Base-by-base conservation (phyloP, 2,888 invertebrate species). In the Blastobasis adustella region DNA sequence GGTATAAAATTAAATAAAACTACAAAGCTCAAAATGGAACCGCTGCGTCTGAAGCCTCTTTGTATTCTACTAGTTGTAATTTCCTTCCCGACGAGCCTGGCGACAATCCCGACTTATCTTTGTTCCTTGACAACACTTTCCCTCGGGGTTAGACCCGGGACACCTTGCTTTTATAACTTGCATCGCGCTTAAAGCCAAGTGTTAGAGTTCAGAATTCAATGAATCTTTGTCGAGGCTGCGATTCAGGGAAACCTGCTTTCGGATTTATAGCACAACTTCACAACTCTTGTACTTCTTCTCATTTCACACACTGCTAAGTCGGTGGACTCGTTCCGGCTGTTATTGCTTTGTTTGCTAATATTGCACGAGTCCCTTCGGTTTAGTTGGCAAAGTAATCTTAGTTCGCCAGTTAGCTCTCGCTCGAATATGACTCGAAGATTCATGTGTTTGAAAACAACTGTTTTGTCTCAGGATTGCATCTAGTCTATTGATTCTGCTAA, bases 41-140 rank as follows among this genome's bases (percentile, higher is more conserved):
- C 62, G 61, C 60, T 59, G 61, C 65, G 67, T 66, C 60, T 71
- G 69, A 67, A 73, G 66, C 65, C 69, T 73, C 73, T 23, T 23
- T 79, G 73, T 79, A 69, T 73, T 71, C 68, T 71, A 69, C 71
- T 76, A 73, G 77, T 80, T 77, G 77, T 83, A 82, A 84, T 85
- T 84, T 82, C 75, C 74, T 74, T 69, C 60, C 68, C 76, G 81
- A 75, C 79, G 72, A 78, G 71, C 59, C 73, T 70, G 60, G 73
- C 74, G 76, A 83, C 85, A 85, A 84, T 84, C 80, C 79, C 71
- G 80, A 71, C 82, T 85, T 83, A 84, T 84, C 84, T 77, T 77
- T 81, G 83, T 85, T 80, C 75, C 82, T 77, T 80, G 79, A 77
- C 81, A 82, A 83, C 82, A 84, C 82, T 84, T 84, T 84, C 83